Evolutionary conservation across 2,113 vertebrate species (phyloP).

Genomic region (Uropsilus gracilis): DNA sequence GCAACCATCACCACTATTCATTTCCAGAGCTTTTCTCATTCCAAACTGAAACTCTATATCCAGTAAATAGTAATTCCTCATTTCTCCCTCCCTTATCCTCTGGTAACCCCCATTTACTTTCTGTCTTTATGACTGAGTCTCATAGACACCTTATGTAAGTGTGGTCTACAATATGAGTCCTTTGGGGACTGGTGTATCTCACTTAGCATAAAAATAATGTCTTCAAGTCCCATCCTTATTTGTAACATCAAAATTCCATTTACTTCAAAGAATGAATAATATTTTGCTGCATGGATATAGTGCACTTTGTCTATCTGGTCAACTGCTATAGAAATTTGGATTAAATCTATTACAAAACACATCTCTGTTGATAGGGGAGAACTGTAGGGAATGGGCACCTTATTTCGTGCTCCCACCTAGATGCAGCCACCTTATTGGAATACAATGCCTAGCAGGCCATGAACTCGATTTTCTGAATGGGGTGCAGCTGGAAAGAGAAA

Average conservation of each 20-base stretch:
- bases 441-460: no score
- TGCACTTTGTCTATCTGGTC: background rate
- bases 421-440: no score
- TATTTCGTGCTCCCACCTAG: no score
- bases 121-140: background rate
- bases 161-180: background rate
- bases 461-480: no score
- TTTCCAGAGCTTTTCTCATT: background rate
- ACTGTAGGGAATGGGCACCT: no score
- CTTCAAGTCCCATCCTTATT: background rate
- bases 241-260: background rate
- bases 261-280: background rate
- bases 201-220: background rate
- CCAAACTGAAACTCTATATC: background rate
- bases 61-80: background rate
- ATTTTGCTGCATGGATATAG: background rate
- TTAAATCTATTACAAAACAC: no score
- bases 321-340: background rate
- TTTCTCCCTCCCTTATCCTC: background rate
- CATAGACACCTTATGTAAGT: background rate
- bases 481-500: no score
- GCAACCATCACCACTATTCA: background rate
- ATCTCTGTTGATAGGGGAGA: no score
- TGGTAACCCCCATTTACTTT: background rate
- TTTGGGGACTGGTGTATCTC: background rate